phyloP scores from a whole-genome alignment of 2,113 vertebrate species.

The Prochilodus magdalenae region DNA sequence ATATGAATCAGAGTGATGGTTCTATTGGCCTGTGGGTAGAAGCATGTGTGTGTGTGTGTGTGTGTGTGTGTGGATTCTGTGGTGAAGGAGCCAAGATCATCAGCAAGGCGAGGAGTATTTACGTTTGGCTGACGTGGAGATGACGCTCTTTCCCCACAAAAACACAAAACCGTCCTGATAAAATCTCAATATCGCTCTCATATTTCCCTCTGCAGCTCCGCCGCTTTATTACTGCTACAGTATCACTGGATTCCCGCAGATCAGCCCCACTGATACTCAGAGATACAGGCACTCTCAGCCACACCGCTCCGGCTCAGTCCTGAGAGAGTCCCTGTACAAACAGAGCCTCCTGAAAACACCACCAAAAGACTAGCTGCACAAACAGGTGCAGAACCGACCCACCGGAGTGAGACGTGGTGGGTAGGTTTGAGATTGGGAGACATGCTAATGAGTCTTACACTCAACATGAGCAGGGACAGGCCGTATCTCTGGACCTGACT shows the following conservation, averaged over 20 bases:
- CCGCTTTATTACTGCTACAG: not conserved
- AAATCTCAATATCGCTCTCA: constrained; percentile 15
- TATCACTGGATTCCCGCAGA: not conserved
- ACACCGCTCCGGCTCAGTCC: not conserved
- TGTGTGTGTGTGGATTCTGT: not conserved
- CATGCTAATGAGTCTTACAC: too few relatives aligned
- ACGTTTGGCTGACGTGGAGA: not conserved
- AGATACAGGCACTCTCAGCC: not conserved
- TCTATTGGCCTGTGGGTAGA: too few relatives aligned
- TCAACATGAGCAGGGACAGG: too few relatives aligned
- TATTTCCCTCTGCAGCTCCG: not conserved
- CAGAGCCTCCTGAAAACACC: too few relatives aligned
- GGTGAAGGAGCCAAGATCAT: not conserved
- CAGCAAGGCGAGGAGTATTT: not conserved
- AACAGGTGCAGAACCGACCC: too few relatives aligned
- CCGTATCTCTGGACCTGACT: too few relatives aligned
- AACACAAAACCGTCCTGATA: not conserved
- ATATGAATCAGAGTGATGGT: not conserved
- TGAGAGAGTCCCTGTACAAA: not conserved
- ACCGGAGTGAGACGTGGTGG: too few relatives aligned
- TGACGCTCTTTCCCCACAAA: not conserved
- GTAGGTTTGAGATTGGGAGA: too few relatives aligned
- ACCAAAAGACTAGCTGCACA: too few relatives aligned
- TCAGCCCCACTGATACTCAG: not conserved
- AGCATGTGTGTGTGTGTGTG: not conserved